Evolutionary conservation across 2,888 invertebrate genomes (phyloP), one percentile per base, ranked within the genome.

Genomic region (Andrena camellia): DNA sequence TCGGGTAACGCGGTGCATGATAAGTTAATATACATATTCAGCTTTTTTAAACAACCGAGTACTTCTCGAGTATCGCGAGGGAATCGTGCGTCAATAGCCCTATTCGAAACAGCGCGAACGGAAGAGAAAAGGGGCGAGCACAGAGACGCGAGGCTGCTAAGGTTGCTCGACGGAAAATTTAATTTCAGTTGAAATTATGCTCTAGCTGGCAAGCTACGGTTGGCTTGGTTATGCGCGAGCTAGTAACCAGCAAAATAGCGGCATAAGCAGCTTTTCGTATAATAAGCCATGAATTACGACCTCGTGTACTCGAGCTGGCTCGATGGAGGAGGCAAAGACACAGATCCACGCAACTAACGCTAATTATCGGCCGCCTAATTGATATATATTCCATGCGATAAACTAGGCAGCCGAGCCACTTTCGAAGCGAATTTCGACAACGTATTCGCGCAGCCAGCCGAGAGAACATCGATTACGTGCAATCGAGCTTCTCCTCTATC

Each of bases 331-430:
- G 20, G 7, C 26, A 33, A 17, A 74, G 26, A 33, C n/a, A 42
- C 62, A 33, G 35, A n/a, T 54, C 26, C 23, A 60, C 31, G 63
- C 62, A 26, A 59, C 23, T 68, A n/a, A 29, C 59, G 69, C 35
- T 84, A 84, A 84, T 85, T 78, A 84, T 72, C 66, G 64, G 63
- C 23, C 48, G 60, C 31, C 60, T 75, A 83, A 85, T 80, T 78
- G 80, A 83, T 68, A 74, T 68, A 74, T 69, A 54, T 31, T 31
- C 57, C 62, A 70, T 48, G 63, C 71, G 62, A 77, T 78, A 64
- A 83, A 83, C 75, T 83, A 71, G 68, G 60, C 70, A 31, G 13
- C 23, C 52, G 50, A 76, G 57, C 76, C 77, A 68, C 42, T 62
- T 57, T 31, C 23, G 31, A 66, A 82, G 69, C 73, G 78, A 72